Conservation (phyloP, 2,888 invertebrate genomes). For the Campopleginae sp. region DNA sequence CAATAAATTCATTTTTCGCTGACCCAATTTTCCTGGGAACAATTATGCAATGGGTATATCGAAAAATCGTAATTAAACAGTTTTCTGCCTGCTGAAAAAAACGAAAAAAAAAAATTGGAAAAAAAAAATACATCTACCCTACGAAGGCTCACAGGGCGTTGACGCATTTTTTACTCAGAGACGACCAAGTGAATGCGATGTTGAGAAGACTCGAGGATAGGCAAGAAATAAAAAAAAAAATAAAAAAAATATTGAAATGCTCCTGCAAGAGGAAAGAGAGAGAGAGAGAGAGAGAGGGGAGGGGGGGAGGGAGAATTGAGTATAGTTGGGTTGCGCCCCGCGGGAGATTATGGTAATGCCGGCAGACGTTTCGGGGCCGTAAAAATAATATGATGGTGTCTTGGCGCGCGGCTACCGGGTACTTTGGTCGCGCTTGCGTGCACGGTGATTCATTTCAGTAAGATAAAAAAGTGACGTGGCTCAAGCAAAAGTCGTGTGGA, state of each 20-base stretch:
- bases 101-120: constrained; percentile 1
- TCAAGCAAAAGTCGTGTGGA: constrained; percentile 50
- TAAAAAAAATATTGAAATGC: constrained; percentile 61
- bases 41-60: no score
- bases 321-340: constrained; percentile 69
- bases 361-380: constrained; percentile 81
- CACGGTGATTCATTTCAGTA: constrained; percentile 77
- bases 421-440: constrained; percentile 76
- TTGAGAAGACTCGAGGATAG: constrained; percentile 44
- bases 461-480: constrained; percentile 68
- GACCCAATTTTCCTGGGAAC: neutral
- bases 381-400: constrained; percentile 81
- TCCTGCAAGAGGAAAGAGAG: constrained; percentile 25
- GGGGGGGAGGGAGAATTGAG: constrained; percentile 39
- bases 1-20: neutral
- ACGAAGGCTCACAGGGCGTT: constrained; percentile 69
- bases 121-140: constrained; percentile 34
- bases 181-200: constrained; percentile 26
- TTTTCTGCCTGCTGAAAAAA: no score
- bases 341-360: constrained; percentile 81
- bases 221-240: constrained; percentile 32
- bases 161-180: constrained; percentile 62
- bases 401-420: constrained; percentile 79
- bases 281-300: constrained; percentile 1
- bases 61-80: no score